Evolutionary conservation across 1,140 invertebrate species (phyloP), one percentile per base, ranked within the genome.

Genomic region (Hycleus phaleratus): DNA sequence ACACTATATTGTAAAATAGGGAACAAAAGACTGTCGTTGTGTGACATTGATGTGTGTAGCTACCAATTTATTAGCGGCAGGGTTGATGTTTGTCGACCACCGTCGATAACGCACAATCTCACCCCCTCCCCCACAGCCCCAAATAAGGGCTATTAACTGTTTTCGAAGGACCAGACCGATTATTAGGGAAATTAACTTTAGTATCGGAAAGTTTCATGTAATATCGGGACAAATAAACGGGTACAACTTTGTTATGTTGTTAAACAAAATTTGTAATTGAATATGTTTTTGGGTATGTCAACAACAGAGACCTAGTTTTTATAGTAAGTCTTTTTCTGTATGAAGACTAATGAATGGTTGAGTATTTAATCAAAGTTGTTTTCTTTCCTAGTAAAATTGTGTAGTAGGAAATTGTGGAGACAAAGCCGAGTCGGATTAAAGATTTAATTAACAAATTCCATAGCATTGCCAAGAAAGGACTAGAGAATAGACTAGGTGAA

Each of bases 11-110:
- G 7, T 32, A 32, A 32, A 59, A 58, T 59, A 55, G 43, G 66
- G 67, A 65, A 68, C 68, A 69, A 61, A 63, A 63, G 63, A 60
- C 65, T 60, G 65, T 59, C 32, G 32, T 32, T 32, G 32, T 57
- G 57, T 68, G 68, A 70, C 68, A 63, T 70, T 70, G 68, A 70
- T 32, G 32, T 68, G 64, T 70, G 63, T 70, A 70, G 67, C 68
- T 70, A 60, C 65, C 68, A 70, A 71, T 71, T 71, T 69, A 64
- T 67, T 69, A 67, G 58, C 59, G 53, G 32, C 32, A 7, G 59
- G 60, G 51, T 49, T 60, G 49, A 59, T 59, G 59, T 64, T 61
- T 61, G 58, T 49, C 46, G 52, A 56, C 46, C 56, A 59, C 57
- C 53, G 58, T 51, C 56, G 38, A 53, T 45, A 53, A 45, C 43